phyloP scores from a whole-genome alignment of 2,797 vertebrate genomes.

The Novumbra hubbsi region DNA sequence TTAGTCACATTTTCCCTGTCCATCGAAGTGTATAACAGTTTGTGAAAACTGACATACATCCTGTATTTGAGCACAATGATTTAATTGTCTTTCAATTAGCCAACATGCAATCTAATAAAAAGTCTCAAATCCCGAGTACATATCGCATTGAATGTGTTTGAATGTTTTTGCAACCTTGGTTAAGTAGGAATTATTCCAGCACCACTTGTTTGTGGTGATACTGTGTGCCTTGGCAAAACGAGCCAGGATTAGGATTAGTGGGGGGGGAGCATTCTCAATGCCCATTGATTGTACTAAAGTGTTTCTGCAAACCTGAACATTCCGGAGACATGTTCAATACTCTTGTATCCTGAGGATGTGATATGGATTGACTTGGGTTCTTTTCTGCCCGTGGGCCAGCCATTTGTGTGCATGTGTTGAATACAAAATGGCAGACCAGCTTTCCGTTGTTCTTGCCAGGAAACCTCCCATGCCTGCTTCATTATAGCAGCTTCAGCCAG shows the following conservation, averaged over 20 bases:
- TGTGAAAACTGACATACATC: neutral
- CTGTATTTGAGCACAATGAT: neutral
- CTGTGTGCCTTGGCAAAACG: neutral
- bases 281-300: neutral
- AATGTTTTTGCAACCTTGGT: neutral
- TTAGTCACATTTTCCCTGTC: neutral
- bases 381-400: neutral
- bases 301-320: neutral
- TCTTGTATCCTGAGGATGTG: neutral
- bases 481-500: neutral
- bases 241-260: neutral
- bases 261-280: neutral
- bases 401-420: neutral
- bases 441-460: neutral
- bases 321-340: neutral
- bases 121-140: neutral
- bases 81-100: neutral
- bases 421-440: neutral
- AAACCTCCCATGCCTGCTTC: neutral
- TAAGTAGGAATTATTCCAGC: neutral
- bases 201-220: constrained; percentile 1
- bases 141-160: neutral
- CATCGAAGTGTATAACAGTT: neutral
- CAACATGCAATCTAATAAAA: neutral
- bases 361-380: neutral